Conservation (phyloP, 2,888 invertebrate species). For the Pemphredon lugubris region DNA sequence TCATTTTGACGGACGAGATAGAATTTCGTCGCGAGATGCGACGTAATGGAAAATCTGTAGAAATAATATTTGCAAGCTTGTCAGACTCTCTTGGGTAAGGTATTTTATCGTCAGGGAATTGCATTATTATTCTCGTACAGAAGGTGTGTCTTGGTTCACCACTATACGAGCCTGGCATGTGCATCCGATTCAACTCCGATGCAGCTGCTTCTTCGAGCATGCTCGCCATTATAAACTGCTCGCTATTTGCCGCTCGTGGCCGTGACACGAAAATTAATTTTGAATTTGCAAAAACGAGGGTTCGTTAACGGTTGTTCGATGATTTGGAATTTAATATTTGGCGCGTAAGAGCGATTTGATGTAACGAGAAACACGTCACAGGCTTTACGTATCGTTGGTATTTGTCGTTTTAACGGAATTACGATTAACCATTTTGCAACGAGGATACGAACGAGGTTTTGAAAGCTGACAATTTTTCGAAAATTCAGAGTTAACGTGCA, state of each 20-base stretch:
- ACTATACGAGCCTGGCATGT: slow-evolving; percentile 18
- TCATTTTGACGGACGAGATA: too few species aligned
- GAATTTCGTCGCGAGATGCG: too few species aligned
- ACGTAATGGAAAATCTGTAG: too few species aligned
- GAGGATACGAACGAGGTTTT: too few species aligned
- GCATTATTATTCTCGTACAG: slow-evolving; percentile 68
- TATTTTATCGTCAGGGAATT: slow-evolving; percentile 64
- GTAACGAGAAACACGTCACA: too few species aligned
- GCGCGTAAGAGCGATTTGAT: neutral
- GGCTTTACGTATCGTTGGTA: too few species aligned
- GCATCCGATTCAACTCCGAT: slow-evolving; percentile 65
- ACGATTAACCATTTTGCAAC: too few species aligned
- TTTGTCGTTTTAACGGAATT: too few species aligned
- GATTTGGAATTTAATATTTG: neutral
- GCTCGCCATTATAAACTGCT: slow-evolving; percentile 64
- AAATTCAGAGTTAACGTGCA: too few species aligned
- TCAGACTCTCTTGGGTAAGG: too few species aligned
- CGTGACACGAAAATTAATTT: slow-evolving; percentile 64
- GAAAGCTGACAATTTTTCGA: too few species aligned
- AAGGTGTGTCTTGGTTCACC: slow-evolving; percentile 10
- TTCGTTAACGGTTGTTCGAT: neutral
- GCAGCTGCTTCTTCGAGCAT: slow-evolving; percentile 61
- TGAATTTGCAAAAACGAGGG: slow-evolving; percentile 11
- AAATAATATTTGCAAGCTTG: too few species aligned
- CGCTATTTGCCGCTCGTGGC: slow-evolving; percentile 19